A percentile compares a stretch with the other conserved stretches of the same genome.
These are phyloP conservation scores for Empidonax traillii DNA, from an alignment of 2,113 vertebrate genomes.

Conservation along the genomic window DNA sequence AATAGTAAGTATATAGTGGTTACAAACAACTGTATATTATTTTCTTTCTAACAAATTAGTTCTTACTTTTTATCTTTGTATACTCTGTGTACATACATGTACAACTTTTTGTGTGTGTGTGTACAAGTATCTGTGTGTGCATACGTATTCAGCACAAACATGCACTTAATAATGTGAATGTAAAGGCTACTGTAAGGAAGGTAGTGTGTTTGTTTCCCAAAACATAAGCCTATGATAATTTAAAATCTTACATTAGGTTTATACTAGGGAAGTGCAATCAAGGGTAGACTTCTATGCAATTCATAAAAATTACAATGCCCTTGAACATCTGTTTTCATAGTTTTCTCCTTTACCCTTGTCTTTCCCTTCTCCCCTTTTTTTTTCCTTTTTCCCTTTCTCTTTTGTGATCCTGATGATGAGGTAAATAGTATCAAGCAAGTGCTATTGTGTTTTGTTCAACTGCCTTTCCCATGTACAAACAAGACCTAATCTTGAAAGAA, in stretches of 20 bases:
- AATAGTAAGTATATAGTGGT: conserved; percentile 84
- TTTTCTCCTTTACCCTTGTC: background rate
- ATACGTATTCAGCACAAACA: background rate
- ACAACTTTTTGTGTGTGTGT: background rate
- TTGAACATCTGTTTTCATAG: background rate
- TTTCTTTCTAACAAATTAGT: background rate
- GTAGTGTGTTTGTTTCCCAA: background rate
- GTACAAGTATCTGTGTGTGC: background rate
- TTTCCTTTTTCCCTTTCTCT: no score
- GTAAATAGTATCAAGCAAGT: no score
- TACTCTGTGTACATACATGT: background rate
- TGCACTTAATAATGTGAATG: background rate
- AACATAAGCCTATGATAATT: background rate
- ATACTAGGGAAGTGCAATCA: background rate
- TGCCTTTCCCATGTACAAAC: no score
- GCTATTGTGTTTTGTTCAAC: no score
- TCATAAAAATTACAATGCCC: background rate
- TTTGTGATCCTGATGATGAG: no score
- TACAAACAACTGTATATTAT: background rate
- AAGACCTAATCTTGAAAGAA: no score
- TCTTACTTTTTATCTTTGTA: background rate
- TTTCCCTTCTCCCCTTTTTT: no score
- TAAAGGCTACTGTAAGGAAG: background rate
- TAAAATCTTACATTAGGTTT: conserved; percentile 29
- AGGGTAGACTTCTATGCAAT: background rate